phyloP scores from a whole-genome alignment of 2,113 vertebrate species.

The Peucedramus taeniatus region DNA sequence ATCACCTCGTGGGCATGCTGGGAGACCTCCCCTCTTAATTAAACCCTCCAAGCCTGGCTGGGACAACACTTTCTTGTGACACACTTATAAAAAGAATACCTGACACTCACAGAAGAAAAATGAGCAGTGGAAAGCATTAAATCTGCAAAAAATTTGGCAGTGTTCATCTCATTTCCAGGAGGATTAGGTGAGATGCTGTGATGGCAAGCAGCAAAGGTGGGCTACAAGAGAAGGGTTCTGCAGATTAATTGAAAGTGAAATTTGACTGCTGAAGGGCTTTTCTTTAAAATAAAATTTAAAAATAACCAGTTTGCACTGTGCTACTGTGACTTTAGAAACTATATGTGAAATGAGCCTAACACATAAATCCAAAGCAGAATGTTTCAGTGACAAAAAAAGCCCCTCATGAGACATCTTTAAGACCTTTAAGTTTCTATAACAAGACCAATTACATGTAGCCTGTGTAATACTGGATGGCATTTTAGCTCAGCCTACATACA shows the following conservation, averaged over 20 bases:
- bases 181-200: not conserved
- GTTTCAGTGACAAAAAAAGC: not conserved
- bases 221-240: not conserved
- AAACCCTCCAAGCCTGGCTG: not conserved
- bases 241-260: not conserved
- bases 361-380: not conserved
- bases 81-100: not conserved
- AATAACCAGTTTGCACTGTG: not conserved
- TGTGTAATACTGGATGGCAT: slow-evolving; percentile 1
- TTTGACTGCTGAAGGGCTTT: not conserved
- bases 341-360: not conserved
- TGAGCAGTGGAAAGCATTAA: not conserved
- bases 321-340: not conserved
- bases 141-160: not conserved
- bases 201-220: not conserved
- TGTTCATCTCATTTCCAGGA: not conserved
- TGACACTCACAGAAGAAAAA: not conserved
- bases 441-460: not conserved
- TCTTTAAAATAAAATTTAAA: not conserved
- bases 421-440: slow-evolving; percentile 9
- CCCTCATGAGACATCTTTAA: not conserved
- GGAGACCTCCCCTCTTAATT: not conserved
- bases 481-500: slow-evolving; percentile 18
- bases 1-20: not conserved
- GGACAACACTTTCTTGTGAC: not conserved